Conservation (phyloP, 2,797 vertebrate genomes). For the Poecilia gillii region DNA sequence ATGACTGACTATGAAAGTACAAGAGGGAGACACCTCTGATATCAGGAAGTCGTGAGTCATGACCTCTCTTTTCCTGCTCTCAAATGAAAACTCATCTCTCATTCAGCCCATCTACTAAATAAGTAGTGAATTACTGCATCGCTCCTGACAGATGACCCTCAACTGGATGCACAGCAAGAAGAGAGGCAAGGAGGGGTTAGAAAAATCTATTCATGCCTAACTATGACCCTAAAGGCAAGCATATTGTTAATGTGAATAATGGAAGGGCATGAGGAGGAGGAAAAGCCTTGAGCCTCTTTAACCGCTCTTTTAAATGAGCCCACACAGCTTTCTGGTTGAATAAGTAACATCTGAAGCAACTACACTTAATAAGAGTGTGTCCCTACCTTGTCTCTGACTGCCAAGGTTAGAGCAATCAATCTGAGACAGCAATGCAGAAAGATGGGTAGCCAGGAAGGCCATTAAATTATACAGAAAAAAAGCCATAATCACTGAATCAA, state of each 20-base stretch:
- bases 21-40: constrained; percentile 23
- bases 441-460: constrained; percentile 26
- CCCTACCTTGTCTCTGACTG: constrained; percentile 35
- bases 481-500: constrained; percentile 5
- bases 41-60: constrained; percentile 15
- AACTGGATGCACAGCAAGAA: constrained; percentile 4
- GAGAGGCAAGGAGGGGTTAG: background rate
- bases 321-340: constrained; percentile 37
- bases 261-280: background rate
- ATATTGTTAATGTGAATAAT: constrained; percentile 29
- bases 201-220: background rate
- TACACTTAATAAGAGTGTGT: constrained; percentile 55
- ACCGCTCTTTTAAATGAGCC: constrained; percentile 19
- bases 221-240: constrained; percentile 27
- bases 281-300: constrained; percentile 28
- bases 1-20: constrained; percentile 40
- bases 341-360: constrained; percentile 52
- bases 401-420: constrained; percentile 65
- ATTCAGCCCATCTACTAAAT: background rate
- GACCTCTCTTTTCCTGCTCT: constrained; percentile 29
- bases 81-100: constrained; percentile 14
- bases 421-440: constrained; percentile 34
- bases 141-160: constrained; percentile 15
- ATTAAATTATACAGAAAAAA: constrained; percentile 30
- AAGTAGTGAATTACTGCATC: background rate